Evolutionary conservation across 2,113 vertebrate species (phyloP).

Genomic region (Daboia siamensis): DNA sequence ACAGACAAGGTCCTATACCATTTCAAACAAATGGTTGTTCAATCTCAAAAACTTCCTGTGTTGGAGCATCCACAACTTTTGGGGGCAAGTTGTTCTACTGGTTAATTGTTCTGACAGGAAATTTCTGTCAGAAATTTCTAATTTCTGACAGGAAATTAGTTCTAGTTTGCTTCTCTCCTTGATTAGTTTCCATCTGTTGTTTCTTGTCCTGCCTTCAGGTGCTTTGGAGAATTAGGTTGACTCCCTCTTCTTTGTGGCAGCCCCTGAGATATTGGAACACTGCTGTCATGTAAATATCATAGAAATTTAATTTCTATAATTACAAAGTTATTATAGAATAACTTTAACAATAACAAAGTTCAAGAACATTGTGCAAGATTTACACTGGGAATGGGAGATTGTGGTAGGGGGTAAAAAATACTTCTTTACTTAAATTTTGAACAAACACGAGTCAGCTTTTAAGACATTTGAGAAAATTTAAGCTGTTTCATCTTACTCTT

Average conservation of each 20-base stretch:
- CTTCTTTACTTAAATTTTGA: neutral
- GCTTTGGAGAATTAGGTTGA: neutral
- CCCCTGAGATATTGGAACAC: neutral
- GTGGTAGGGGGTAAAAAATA: neutral
- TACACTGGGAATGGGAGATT: neutral
- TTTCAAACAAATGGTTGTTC: neutral
- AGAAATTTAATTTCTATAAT: neutral
- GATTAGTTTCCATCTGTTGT: neutral
- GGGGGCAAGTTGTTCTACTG: neutral
- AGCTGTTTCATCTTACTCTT: neutral
- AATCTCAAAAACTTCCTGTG: neutral
- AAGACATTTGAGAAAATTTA: constrained; percentile 6
- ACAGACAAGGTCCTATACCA: neutral
- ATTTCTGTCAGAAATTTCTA: too few relatives aligned
- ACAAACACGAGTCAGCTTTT: neutral
- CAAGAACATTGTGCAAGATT: neutral
- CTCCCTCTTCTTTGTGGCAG: neutral
- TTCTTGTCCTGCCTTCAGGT: neutral
- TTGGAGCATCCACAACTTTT: neutral
- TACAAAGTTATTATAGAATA: too few relatives aligned
- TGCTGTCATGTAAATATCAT: neutral
- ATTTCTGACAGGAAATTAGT: neutral
- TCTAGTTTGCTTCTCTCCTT: neutral
- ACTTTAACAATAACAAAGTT: neutral
- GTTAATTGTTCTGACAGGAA: too few relatives aligned